Base-by-base conservation (phyloP, 2,888 invertebrate species). In the Tetramorium bicarinatum region DNA sequence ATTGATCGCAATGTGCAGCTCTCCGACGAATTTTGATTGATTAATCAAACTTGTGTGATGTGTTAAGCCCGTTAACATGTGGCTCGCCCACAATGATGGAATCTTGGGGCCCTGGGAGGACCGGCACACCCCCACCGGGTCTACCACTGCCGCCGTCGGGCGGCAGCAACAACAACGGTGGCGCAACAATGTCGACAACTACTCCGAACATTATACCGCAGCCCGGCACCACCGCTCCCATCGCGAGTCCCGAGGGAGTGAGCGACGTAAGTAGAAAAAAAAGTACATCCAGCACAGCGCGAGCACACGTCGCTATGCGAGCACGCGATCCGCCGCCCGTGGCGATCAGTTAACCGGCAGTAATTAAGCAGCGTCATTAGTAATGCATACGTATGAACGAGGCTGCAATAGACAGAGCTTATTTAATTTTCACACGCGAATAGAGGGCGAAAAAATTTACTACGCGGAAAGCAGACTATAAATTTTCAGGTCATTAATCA, bases 71-170 rank as follows among this genome's bases (percentile, higher is more conserved):
- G 85, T 92, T 96, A 92, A 96, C 96, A 92, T 95, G 95, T 92
- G 95, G 95, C 88, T 95, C 95, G 49, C 95, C 95, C 61, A 95
- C 95, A 79, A 95, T 95, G 87, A 95, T 95, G 95, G 95, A 95
- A 88, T 95, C 95, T 76, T 94, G 94, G 94, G 93, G 94, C 74
- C 91, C 92, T 81, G 92, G 92, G 82, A 92, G 93, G 85, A 93
- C 92, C 79, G 94, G 92, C 67, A 92, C 92, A 49, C 93, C 93
- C 66, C 93, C 93, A 72, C 92, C 71, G 29, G 79, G 79, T 85
- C 92, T 61, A 21, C 91, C 92, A 83, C 93, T 92, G 69, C 90
- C 92, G 64, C 91, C 92, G 77, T 86, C 91, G 86, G 77, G 87
- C 75, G 91, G 92, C 87, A 89, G 84, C 90, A 93, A 90, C 92